A percentile compares a stretch with the other conserved stretches of the same genome.
These are phyloP conservation scores for Drosophila prolongata DNA, from an alignment of 2,888 invertebrate species.

Conservation along the genomic window DNA sequence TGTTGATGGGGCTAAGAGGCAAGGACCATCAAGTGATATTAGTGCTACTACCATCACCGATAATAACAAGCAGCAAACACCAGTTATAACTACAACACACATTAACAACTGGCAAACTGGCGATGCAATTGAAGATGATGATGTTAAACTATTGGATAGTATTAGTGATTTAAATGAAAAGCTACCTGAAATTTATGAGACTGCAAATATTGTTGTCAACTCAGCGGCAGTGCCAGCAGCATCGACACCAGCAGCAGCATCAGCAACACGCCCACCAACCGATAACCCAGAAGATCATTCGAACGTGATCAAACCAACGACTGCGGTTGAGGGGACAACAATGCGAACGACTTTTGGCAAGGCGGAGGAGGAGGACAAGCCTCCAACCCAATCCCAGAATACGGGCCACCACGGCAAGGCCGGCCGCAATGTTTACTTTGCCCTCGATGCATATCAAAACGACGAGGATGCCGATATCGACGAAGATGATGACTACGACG, in stretches of 20 bases:
- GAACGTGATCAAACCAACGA: constrained; percentile 45
- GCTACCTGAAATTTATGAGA: constrained; percentile 84
- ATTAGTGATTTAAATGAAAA: constrained; percentile 84
- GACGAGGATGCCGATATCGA: constrained; percentile 70
- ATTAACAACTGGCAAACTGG: constrained; percentile 54
- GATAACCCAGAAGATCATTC: constrained; percentile 52
- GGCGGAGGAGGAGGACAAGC: constrained; percentile 47
- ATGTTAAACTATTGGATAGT: constrained; percentile 83
- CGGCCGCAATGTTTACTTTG: constrained; percentile 73
- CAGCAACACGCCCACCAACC: constrained; percentile 75
- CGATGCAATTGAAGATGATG: constrained; percentile 53
- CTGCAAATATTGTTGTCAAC: constrained; percentile 82
- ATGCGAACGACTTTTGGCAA: constrained; percentile 81
- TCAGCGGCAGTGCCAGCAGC: constrained; percentile 69
- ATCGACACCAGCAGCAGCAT: constrained; percentile 52
- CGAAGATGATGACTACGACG: constrained; percentile 59
- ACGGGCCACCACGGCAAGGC: constrained; percentile 47
- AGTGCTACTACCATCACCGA: constrained; percentile 76
- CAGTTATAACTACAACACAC: constrained; percentile 64
- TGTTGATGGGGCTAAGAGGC: constrained; percentile 64
- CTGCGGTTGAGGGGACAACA: constrained; percentile 73
- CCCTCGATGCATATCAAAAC: constrained; percentile 70
- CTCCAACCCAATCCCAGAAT: constrained; percentile 40
- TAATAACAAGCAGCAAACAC: constrained; percentile 61
- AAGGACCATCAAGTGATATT: constrained; percentile 76